Conservation (phyloP, 2,888 invertebrate species). For the Thumatha senex region DNA sequence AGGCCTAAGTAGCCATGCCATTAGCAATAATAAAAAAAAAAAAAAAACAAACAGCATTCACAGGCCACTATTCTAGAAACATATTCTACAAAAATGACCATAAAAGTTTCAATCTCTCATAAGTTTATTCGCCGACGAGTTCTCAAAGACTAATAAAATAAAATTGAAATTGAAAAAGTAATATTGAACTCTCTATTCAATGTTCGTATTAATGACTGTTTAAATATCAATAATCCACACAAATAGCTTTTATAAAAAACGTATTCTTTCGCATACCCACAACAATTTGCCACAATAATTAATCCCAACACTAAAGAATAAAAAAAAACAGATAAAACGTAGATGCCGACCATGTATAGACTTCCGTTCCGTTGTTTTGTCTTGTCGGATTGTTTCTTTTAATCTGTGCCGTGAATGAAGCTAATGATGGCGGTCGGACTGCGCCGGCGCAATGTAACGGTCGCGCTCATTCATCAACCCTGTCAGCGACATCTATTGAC, state of each 20-base stretch:
- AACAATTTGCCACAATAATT: slow-evolving; percentile 1
- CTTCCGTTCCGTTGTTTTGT: slow-evolving; percentile 69
- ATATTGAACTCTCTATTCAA: too few species aligned
- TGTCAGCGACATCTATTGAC: slow-evolving; percentile 81
- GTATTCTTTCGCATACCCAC: not conserved
- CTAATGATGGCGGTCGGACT: slow-evolving; percentile 58
- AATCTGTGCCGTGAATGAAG: slow-evolving; percentile 70
- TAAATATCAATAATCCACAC: not conserved
- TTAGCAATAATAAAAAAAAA: too few species aligned
- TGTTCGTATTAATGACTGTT: not conserved
- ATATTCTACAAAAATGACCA: too few species aligned
- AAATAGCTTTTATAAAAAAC: not conserved
- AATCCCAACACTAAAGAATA: slow-evolving; percentile 15
- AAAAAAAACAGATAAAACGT: slow-evolving; percentile 41
- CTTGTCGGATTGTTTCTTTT: slow-evolving; percentile 73
- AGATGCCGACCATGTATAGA: slow-evolving; percentile 59
- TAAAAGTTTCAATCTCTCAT: too few species aligned
- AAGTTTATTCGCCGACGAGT: too few species aligned
- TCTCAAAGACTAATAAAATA: too few species aligned
- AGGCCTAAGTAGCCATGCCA: too few species aligned
- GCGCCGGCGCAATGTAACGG: slow-evolving; percentile 62
- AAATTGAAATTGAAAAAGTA: too few species aligned
- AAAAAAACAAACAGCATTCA: too few species aligned
- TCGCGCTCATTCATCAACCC: slow-evolving; percentile 76
- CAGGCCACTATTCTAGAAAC: too few species aligned